Evolutionary conservation across 2,888 invertebrate genomes (phyloP).

Genomic region (Graphium colonna): DNA sequence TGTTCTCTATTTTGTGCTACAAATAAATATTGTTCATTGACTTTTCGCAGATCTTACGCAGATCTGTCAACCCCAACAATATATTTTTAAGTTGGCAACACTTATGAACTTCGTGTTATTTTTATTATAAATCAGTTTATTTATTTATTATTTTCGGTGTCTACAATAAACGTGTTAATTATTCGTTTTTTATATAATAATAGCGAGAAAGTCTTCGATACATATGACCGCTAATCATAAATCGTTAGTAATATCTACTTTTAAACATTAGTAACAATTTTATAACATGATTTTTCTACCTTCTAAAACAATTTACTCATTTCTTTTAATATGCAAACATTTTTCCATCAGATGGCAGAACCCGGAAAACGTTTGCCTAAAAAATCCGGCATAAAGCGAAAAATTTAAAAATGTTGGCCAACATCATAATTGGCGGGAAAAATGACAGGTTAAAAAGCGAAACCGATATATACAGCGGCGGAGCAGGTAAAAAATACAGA

Average conservation of each 20-base stretch:
- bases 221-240: too few species aligned
- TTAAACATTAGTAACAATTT: too few species aligned
- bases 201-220: too few species aligned
- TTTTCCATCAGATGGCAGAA: neutral
- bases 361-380: neutral
- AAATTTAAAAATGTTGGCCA: conserved; percentile 40
- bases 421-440: conserved; percentile 59
- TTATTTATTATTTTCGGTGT: too few species aligned
- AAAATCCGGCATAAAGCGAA: neutral
- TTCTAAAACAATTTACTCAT: too few species aligned
- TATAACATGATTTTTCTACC: too few species aligned
- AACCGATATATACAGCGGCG: conserved; percentile 67
- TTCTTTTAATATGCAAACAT: too few species aligned
- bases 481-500: conserved; percentile 66
- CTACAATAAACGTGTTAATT: too few species aligned
- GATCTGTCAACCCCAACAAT: conserved; percentile 23
- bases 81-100: neutral
- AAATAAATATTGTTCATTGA: conserved; percentile 64
- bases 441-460: conserved; percentile 60
- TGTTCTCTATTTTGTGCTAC: conserved; percentile 48
- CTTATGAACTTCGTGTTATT: too few species aligned
- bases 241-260: too few species aligned
- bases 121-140: too few species aligned
- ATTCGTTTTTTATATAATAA: too few species aligned
- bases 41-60: conserved; percentile 39